Evolutionary conservation across 1,140 invertebrate species (phyloP), one percentile per base, ranked within the genome.

Genomic region (Drosophila neocordata): DNA sequence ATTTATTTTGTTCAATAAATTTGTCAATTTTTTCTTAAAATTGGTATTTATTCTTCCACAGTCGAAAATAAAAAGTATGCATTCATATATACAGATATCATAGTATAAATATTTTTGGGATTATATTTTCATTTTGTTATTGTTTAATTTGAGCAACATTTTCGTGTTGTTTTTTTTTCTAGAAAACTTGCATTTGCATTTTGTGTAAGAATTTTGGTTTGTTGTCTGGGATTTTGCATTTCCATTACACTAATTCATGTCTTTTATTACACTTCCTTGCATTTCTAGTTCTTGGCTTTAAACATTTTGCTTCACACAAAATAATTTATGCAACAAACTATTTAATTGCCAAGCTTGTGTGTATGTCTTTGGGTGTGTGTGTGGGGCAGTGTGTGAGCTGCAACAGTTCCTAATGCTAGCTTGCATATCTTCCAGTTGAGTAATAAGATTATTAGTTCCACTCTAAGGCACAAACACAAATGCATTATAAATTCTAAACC

Each of bases 401-500:
- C 37, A 53, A 37, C 58, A 59, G 35, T 59, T 35, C 35, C 24
- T 68, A 58, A 41, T 51, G 69, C 63, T 66, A 37, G 65, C 58
- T 76, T 68, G 65, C 73, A 76, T 76, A 67, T 69, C 73, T 76
- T 76, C 73, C 73, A 76, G 73, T 62, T 76, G 73, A 76, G 65
- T 76, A 76, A 76, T 76, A 76, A 76, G 73, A 76, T 76, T 76
- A 76, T 76, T 76, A 76, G 73, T 76, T 76, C 73, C 73, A 76
- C 73, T 76, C 73, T 52, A 51, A 59, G 73, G 73, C 73, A 76
- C 73, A 76, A 76, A 76, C 73, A 76, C 73, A 76, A 76, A 59
- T 44, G 44, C 73, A 76, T 76, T 76, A 76, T 76, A 76, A 76
- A 76, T 76, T 65, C 53, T 59, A 63, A 15, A 58, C 63, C 65